These are phyloP conservation scores for Blastomussa wellsi DNA, from an alignment of 92 coral and sea anemone genomes.

Conservation along the genomic window DNA sequence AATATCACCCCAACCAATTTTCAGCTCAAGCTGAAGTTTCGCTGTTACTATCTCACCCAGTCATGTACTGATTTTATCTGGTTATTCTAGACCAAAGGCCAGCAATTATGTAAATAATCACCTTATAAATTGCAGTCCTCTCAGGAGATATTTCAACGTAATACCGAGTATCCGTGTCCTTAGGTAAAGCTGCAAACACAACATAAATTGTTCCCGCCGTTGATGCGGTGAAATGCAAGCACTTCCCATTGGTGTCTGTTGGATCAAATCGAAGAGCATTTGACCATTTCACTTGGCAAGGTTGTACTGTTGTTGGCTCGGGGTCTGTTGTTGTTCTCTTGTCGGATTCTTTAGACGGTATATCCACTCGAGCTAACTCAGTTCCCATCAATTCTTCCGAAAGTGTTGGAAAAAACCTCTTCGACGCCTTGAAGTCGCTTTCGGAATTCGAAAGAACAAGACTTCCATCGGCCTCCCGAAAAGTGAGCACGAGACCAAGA, in stretches of 20 bases:
- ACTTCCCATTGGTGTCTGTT: constrained; percentile 34
- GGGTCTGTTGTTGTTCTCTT: neutral
- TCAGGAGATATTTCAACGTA: constrained; percentile 30
- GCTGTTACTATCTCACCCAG: too few relatives aligned
- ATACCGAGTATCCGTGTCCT: constrained; percentile 11
- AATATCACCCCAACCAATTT: too few relatives aligned
- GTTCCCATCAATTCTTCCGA: constrained; percentile 19
- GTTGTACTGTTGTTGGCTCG: neutral
- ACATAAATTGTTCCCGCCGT: constrained; percentile 44
- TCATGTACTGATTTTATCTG: neutral
- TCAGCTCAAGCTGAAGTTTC: too few relatives aligned
- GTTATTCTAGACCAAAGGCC: neutral
- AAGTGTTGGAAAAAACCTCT: constrained; percentile 27
- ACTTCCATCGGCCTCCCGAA: constrained; percentile 29
- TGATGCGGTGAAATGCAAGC: constrained; percentile 60
- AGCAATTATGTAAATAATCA: neutral
- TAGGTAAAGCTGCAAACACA: constrained; percentile 52
- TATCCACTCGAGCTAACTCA: constrained; percentile 27
- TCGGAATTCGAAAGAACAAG: constrained; percentile 29
- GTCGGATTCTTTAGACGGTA: neutral
- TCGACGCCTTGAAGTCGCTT: constrained; percentile 27
- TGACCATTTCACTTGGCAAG: constrained; percentile 58
- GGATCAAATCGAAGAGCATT: constrained; percentile 65
- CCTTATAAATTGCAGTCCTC: constrained; percentile 39
- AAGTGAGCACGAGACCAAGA: constrained; percentile 53